Percentiles rank a stretch among this genome's conserved stretches.
Conservation (phyloP, 2,888 invertebrate genomes). For the Idaea biselata region DNA sequence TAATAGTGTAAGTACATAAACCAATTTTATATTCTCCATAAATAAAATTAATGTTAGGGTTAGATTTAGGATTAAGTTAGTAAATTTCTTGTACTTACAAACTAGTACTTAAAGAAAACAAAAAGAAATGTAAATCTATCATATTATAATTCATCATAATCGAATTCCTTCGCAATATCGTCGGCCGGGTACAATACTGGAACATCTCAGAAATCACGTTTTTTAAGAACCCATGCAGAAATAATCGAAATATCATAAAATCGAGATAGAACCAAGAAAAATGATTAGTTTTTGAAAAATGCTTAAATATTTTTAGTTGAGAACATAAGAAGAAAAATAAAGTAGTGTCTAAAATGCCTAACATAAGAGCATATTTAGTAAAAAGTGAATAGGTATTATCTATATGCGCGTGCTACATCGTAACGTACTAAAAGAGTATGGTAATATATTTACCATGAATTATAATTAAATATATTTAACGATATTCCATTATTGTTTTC, state of each 20-base stretch:
- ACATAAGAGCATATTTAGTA: not conserved
- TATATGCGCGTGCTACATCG: too few relatives aligned
- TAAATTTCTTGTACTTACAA: conserved; percentile 70
- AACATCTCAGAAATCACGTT: not conserved
- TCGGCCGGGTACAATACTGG: not conserved
- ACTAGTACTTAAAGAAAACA: conserved; percentile 53
- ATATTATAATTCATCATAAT: conserved; percentile 35
- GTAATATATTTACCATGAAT: too few relatives aligned
- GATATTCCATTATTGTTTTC: conserved; percentile 31
- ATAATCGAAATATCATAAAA: too few relatives aligned
- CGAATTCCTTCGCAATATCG: conserved; percentile 38
- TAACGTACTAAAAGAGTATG: too few relatives aligned
- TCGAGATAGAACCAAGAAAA: too few relatives aligned
- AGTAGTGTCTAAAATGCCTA: not conserved
- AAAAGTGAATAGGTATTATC: not conserved
- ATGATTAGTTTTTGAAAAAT: too few relatives aligned
- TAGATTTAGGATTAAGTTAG: conserved; percentile 48
- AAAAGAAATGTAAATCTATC: conserved; percentile 46
- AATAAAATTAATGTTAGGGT: conserved; percentile 54
- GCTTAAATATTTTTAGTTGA: not conserved
- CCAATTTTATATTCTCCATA: conserved; percentile 57
- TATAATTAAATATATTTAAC: conserved; percentile 34
- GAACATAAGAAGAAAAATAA: not conserved
- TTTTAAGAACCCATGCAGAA: not conserved
- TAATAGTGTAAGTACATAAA: conserved; percentile 72